phyloP scores from a whole-genome alignment of 92 coral and sea anemone genomes.

The Epizoanthus rinbou region DNA sequence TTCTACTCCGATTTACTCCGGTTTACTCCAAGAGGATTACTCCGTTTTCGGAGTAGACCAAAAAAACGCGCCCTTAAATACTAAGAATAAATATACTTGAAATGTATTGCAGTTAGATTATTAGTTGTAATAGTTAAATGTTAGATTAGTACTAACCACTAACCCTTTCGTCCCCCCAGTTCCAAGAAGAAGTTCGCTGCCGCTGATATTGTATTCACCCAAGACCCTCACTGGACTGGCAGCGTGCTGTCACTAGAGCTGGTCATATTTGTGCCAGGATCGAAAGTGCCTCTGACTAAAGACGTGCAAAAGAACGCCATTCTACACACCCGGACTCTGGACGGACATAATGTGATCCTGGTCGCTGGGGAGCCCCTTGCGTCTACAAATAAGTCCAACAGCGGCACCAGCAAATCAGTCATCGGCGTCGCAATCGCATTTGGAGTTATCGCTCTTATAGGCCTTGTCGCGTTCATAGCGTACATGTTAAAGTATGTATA shows the following conservation, averaged over 20 bases:
- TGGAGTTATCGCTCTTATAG: conserved; percentile 8
- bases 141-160: too few species aligned
- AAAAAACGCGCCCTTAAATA: too few species aligned
- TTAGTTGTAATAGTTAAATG: too few species aligned
- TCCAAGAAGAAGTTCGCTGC: conserved; percentile 8
- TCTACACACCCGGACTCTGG: conserved; percentile 8
- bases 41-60: too few species aligned
- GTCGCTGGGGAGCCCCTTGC: conserved; percentile 3
- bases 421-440: conserved; percentile 4
- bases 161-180: background rate
- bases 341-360: conserved; percentile 6
- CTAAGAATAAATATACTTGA: too few species aligned
- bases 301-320: conserved; percentile 21
- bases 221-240: conserved; percentile 29
- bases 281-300: background rate
- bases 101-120: too few species aligned
- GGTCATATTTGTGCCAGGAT: conserved; percentile 6
- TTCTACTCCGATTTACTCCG: too few species aligned
- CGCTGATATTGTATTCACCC: conserved; percentile 17
- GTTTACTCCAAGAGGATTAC: too few species aligned
- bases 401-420: background rate
- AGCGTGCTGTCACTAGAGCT: background rate
- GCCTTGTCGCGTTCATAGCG: conserved; percentile 1
- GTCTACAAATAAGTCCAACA: background rate
- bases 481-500: conserved; percentile 16